Percentiles rank a stretch among this genome's conserved stretches.
These are phyloP conservation scores for Cirrhinus mrigala DNA, from an alignment of 2,797 vertebrate genomes.

Conservation along the genomic window DNA sequence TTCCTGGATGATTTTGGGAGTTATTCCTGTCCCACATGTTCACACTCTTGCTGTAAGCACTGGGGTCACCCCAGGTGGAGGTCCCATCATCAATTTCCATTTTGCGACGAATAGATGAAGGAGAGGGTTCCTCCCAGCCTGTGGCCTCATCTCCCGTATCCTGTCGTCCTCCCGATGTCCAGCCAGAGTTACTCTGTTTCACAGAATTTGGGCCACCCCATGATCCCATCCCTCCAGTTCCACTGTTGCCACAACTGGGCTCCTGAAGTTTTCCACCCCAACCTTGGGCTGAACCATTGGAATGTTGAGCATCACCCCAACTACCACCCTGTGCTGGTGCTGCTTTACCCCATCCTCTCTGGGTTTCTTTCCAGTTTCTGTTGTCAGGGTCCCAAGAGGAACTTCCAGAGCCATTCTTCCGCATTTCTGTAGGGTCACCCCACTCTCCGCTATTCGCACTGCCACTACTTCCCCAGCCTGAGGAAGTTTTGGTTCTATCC, in stretches of 20 bases:
- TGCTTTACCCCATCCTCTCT: slow-evolving; percentile 76
- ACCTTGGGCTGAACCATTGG: slow-evolving; percentile 83
- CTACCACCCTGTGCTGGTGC: slow-evolving; percentile 76
- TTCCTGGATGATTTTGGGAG: slow-evolving; percentile 82
- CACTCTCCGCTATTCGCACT: slow-evolving; percentile 85
- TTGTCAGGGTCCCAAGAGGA: slow-evolving; percentile 89
- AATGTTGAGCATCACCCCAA: slow-evolving; percentile 86
- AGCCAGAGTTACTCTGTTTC: slow-evolving; percentile 87
- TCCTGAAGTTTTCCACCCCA: slow-evolving; percentile 93
- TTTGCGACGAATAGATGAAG: slow-evolving; percentile 95
- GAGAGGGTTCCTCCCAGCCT: slow-evolving; percentile 98
- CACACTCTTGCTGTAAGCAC: slow-evolving; percentile 88
- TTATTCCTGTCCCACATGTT: slow-evolving; percentile 98
- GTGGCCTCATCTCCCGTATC: slow-evolving; percentile 87
- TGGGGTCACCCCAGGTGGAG: slow-evolving; percentile 97
- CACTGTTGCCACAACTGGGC: slow-evolving; percentile 62
- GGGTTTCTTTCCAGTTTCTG: slow-evolving; percentile 87
- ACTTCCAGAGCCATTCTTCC: slow-evolving; percentile 85
- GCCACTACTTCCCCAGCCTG: slow-evolving; percentile 82
- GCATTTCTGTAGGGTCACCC: slow-evolving; percentile 86
- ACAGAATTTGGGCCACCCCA: slow-evolving; percentile 93
- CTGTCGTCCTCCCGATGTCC: slow-evolving; percentile 77
- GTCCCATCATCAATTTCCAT: slow-evolving; percentile 99
- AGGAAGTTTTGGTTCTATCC: slow-evolving; percentile 86
- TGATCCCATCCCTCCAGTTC: slow-evolving; percentile 74